These are phyloP conservation scores for Drosophila parabipectinata DNA, from an alignment of 1,140 invertebrate species.

Conservation along the genomic window DNA sequence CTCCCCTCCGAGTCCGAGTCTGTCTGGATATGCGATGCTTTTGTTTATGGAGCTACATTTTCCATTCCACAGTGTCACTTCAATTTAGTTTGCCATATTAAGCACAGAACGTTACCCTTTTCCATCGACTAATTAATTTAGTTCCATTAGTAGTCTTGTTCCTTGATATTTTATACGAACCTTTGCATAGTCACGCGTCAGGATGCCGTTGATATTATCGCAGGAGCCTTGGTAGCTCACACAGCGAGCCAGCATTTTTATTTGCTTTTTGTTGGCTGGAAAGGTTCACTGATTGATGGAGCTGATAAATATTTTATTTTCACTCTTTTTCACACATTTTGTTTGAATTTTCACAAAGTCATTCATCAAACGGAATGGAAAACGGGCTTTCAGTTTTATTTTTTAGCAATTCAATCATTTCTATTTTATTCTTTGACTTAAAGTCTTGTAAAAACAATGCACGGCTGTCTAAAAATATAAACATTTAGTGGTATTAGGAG, in stretches of 20 bases:
- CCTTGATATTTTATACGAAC: constrained; percentile 52
- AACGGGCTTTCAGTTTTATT: background rate
- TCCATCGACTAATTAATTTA: constrained; percentile 64
- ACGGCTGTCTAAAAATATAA: background rate
- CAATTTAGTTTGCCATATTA: constrained; percentile 52
- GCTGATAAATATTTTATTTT: constrained; percentile 4
- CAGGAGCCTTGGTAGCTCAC: constrained; percentile 82
- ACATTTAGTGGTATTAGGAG: background rate
- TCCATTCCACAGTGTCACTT: constrained; percentile 24
- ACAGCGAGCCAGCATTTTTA: constrained; percentile 78
- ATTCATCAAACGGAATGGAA: background rate
- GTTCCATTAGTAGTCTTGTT: constrained; percentile 17
- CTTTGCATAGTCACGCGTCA: constrained; percentile 79
- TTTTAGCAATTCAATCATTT: background rate
- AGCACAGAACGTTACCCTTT: constrained; percentile 31
- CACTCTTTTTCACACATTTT: constrained; percentile 15
- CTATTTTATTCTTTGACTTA: background rate
- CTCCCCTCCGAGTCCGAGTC: constrained; percentile 10
- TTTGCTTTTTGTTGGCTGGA: background rate
- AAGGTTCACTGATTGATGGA: constrained; percentile 24
- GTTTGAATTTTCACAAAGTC: background rate
- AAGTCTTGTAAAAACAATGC: background rate
- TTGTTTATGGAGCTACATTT: constrained; percentile 37
- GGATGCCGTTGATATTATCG: constrained; percentile 78
- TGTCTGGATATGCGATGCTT: constrained; percentile 11